Conservation (phyloP, 1,140 invertebrate genomes). For the Melanaphis sacchari region DNA sequence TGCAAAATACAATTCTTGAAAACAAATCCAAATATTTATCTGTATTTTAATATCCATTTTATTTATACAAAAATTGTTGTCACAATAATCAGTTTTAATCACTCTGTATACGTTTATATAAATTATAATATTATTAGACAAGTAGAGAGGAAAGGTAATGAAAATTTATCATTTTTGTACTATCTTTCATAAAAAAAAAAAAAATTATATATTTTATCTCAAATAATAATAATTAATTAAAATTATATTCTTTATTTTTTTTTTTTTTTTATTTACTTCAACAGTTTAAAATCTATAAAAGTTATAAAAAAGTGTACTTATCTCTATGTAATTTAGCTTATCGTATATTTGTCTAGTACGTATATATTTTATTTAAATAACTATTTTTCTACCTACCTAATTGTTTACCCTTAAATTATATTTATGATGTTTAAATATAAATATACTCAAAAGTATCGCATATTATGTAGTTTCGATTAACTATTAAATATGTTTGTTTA, state of each 20-base stretch:
- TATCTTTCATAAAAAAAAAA: background rate
- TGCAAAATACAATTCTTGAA: background rate
- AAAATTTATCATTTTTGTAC: background rate
- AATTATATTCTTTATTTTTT: background rate
- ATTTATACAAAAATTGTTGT: background rate
- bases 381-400: background rate
- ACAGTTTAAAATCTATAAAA: background rate
- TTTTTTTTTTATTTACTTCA: background rate
- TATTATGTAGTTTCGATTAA: background rate
- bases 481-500: background rate
- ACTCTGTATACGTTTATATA: background rate
- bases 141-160: background rate
- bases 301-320: background rate
- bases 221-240: background rate
- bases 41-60: background rate
- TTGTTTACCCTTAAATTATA: background rate
- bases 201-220: background rate
- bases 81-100: background rate
- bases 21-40: background rate
- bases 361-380: constrained; percentile 1
- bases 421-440: constrained; percentile 1
- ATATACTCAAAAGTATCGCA: background rate
- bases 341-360: background rate
- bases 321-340: background rate
- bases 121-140: background rate